phyloP scores from a whole-genome alignment of 2,888 invertebrate species.

The Acanthosepion pharaonis region DNA sequence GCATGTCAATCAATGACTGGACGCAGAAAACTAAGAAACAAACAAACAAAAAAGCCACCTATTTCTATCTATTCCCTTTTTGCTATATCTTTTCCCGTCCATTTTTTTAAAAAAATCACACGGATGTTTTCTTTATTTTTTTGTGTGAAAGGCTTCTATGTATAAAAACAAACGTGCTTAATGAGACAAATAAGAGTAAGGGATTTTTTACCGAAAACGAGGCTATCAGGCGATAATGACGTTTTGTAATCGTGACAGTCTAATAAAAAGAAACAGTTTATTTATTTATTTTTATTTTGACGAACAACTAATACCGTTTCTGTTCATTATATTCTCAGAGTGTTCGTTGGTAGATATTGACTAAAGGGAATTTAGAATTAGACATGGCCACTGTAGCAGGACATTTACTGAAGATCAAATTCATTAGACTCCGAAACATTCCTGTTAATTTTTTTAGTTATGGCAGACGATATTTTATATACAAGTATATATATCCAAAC shows the following conservation, averaged over 20 bases:
- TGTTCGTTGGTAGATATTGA: neutral
- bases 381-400: no score
- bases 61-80: neutral
- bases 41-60: neutral
- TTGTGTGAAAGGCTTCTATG: neutral
- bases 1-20: neutral
- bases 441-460: no score
- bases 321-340: neutral
- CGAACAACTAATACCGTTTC: neutral
- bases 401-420: no score
- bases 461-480: no score
- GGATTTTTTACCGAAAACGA: slow-evolving; percentile 7
- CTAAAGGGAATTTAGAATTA: no score
- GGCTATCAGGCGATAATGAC: slow-evolving; percentile 15
- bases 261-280: neutral
- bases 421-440: no score
- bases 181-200: neutral
- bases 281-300: neutral
- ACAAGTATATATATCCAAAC: no score
- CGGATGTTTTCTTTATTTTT: neutral
- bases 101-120: slow-evolving; percentile 17
- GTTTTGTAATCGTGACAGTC: neutral
- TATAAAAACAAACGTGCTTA: neutral
- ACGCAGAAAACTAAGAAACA: neutral
- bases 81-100: neutral